Base-by-base conservation (phyloP, 1,140 invertebrate genomes). In the Drosophila mayri region DNA sequence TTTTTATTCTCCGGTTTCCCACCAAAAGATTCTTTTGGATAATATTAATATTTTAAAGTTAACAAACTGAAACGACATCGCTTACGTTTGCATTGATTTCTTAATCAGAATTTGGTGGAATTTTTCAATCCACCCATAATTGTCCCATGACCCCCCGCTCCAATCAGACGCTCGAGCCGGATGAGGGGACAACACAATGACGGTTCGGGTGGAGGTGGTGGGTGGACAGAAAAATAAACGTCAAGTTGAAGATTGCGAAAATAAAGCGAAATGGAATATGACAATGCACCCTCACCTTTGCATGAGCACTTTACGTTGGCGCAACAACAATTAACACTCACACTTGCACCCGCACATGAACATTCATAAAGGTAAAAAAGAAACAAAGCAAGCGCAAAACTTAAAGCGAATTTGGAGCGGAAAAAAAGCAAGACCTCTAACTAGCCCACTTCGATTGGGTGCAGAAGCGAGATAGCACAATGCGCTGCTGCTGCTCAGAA, bases 361-460 rank as follows among this genome's bases (percentile, higher is more conserved):
- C 30, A 63, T 12, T 20, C 44, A 49, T 44, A 37, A 47, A 46
- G 64, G 65, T 46, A 59, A 35, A 49, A 54, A 55, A 38, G 35
- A 38, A 59, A 71, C 65, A 71, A 72, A 22, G 43, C 43, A 37
- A 40, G 28, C 35, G 41, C 50, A 71, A 72, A 65, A 70, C 47
- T 41, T 30, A 30, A 70, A 66, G 43, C 20, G 52, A 70, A 43
- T 67, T 55, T 55, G 40, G 37, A 58, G 20, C 47, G 50, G 35
- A 71, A 59, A 59, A 70, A 44, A 59, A 72, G 22, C 52, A 41
- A 49, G 57, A 41, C 32, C 62, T 49, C 41, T 37, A 75, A 72
- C 62, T 67, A 83, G 80, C 62, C 61, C 47, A 72, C 72, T 74
- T 76, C 80, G 20, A 88, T 87, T 84, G 83, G 84, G 68, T 40